Base-by-base conservation (phyloP, 1,140 invertebrate species). In the Coptotermes formosanus region DNA sequence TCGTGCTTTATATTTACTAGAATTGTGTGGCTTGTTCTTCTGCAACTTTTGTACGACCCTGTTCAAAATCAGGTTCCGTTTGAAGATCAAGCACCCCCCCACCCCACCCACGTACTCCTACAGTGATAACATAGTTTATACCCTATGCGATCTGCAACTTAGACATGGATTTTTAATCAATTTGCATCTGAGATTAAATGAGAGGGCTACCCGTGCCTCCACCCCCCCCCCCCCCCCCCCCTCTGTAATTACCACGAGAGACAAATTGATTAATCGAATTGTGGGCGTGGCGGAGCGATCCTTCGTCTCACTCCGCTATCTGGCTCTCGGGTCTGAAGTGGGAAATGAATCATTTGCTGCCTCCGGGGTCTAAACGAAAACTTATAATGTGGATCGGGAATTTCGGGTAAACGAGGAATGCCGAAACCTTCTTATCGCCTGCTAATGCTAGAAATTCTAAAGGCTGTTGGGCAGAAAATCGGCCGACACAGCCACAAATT, bases 231-330 rank as follows among this genome's bases (percentile, higher is more conserved):
- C 59, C 25, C 25, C 25, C 12, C 9, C 64, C 9, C 25, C 9
- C 38, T 25, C 8, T 83, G 82, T 83, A 83, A 83, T 83, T 83
- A 83, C 82, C 48, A 45, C 48, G 38, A 44, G 82, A 52, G 82
- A 83, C 82, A 83, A 83, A 83, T 83, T 83, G 82, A 83, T 83
- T 83, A 83, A 83, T 83, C 82, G 82, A 83, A 83, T 83, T 83
- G 82, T 83, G 82, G 82, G 82, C 16, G 82, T 83, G 82, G 82
- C 48, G 32, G 32, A 52, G 82, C 32, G 82, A 3, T 83, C 43
- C 64, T 8, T 75, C 64, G 3, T 30, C 64, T 30, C 64, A 11
- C n/a, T 75, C 25, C 64, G 14, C n/a, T 75, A 75, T 75, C 64
- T 75, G 64, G 59, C 14, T 23, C 59, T 19, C 1, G 59, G 2